Conservation (phyloP, 2,797 vertebrate species). For the Rhabdophis nuchalis region DNA sequence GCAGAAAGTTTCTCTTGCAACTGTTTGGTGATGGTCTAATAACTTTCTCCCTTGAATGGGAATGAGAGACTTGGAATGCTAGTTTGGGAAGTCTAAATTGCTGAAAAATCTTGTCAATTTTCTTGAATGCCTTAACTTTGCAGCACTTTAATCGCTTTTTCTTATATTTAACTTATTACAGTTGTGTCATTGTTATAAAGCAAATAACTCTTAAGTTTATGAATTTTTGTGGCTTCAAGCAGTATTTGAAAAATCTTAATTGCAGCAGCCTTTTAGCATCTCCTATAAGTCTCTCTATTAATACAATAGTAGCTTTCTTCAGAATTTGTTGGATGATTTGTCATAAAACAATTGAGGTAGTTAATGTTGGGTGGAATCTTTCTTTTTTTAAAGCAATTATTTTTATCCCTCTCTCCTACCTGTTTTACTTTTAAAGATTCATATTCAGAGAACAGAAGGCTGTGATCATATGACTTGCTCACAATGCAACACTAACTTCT, state of each 20-base stretch:
- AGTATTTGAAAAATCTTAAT: not conserved
- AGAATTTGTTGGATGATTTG: not conserved
- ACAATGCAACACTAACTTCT: constrained; percentile 98
- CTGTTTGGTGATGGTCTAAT: not conserved
- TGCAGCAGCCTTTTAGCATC: not conserved
- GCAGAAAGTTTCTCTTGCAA: not conserved
- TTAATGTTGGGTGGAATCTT: not conserved
- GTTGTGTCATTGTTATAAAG: not conserved
- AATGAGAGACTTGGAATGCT: not conserved
- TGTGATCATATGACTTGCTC: constrained; percentile 98
- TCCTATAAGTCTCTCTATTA: not conserved
- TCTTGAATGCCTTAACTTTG: not conserved
- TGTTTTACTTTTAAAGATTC: constrained; percentile 75
- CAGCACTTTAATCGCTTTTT: not conserved
- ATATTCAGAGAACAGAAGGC: constrained; percentile 96
- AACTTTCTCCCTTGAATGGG: not conserved
- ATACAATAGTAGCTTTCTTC: not conserved
- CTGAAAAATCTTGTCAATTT: not conserved
- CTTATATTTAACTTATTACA: not conserved
- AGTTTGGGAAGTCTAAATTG: not conserved
- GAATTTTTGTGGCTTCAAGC: not conserved
- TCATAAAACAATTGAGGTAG: not conserved
- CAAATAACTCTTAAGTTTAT: not conserved
- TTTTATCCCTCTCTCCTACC: not conserved
- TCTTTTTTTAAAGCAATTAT: not conserved